Evolutionary conservation across 35 echinoderm and acorn worm species (phyloP).

Genomic region (Heliocidaris erythrogramma): DNA sequence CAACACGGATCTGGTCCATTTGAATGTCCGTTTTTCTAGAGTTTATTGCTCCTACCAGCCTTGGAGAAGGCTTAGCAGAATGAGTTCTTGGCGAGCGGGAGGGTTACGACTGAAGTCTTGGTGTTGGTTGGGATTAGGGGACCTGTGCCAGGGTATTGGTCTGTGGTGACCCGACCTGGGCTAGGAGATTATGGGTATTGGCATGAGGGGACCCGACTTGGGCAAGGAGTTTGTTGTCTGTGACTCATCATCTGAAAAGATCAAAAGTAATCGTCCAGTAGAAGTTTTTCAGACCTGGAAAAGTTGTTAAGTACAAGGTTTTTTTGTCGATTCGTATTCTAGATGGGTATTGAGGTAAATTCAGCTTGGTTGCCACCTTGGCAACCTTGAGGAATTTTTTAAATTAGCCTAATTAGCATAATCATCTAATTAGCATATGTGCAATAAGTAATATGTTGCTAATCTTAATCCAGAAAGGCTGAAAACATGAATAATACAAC

Average conservation of each 20-base stretch:
- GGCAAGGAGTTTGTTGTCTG: conserved; percentile 65
- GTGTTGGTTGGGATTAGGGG: conserved; percentile 90
- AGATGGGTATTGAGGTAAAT: too few relatives aligned
- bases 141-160: conserved; percentile 75
- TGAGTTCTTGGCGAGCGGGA: conserved; percentile 94
- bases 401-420: too few relatives aligned
- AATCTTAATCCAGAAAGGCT: too few relatives aligned
- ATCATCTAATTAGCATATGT: too few relatives aligned
- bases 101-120: conserved; percentile 90
- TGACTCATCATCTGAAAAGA: conserved; percentile 26
- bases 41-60: conserved; percentile 78
- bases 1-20: conserved; percentile 93
- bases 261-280: background rate
- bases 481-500: too few relatives aligned
- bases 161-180: conserved; percentile 73
- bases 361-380: too few relatives aligned
- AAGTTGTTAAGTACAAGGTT: too few relatives aligned
- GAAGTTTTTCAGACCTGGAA: too few relatives aligned
- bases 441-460: too few relatives aligned
- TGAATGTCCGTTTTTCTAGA: conserved; percentile 89
- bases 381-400: too few relatives aligned
- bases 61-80: conserved; percentile 89
- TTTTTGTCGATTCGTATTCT: too few relatives aligned
- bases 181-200: conserved; percentile 67
- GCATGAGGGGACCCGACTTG: conserved; percentile 92